Percentiles rank a stretch among this genome's conserved stretches.
These are phyloP conservation scores for Botrylloides violaceus DNA, from an alignment of 23 tunicate genomes.

Conservation along the genomic window DNA sequence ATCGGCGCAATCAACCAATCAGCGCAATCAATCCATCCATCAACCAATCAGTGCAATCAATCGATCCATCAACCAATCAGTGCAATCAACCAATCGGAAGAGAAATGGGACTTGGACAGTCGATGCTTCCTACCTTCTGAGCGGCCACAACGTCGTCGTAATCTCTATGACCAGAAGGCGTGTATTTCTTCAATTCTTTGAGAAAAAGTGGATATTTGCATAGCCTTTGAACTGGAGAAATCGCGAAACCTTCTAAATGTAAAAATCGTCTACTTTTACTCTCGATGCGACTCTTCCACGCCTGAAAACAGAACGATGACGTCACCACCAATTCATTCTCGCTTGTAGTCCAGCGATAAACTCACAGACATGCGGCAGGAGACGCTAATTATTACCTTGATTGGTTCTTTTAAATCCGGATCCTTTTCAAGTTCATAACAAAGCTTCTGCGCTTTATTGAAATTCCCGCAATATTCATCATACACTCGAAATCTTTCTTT, in stretches of 20 bases:
- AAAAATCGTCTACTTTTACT: constrained; percentile 55
- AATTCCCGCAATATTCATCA: constrained; percentile 64
- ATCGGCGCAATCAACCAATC: no score
- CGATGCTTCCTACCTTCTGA: constrained; percentile 29
- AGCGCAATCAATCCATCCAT: no score
- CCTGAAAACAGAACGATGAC: constrained; percentile 12
- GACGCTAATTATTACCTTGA: constrained; percentile 32
- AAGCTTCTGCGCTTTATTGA: constrained; percentile 60
- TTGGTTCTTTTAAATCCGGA: constrained; percentile 36
- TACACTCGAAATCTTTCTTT: constrained; percentile 52
- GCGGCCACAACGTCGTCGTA: constrained; percentile 41
- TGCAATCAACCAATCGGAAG: no score
- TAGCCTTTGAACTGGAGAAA: constrained; percentile 79
- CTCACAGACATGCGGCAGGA: no score
- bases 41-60: no score
- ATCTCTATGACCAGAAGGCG: constrained; percentile 45
- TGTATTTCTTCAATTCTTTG: constrained; percentile 62
- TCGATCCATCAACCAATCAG: no score
- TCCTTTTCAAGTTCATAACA: constrained; percentile 71
- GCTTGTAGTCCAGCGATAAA: no score
- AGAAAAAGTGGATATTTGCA: constrained; percentile 87
- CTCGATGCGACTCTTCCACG: constrained; percentile 60
- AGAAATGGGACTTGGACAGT: no score
- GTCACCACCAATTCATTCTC: no score
- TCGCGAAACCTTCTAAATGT: constrained; percentile 84